phyloP scores from a whole-genome alignment of 35 echinoderm and acorn worm genomes.

The Lytechinus variegatus region DNA sequence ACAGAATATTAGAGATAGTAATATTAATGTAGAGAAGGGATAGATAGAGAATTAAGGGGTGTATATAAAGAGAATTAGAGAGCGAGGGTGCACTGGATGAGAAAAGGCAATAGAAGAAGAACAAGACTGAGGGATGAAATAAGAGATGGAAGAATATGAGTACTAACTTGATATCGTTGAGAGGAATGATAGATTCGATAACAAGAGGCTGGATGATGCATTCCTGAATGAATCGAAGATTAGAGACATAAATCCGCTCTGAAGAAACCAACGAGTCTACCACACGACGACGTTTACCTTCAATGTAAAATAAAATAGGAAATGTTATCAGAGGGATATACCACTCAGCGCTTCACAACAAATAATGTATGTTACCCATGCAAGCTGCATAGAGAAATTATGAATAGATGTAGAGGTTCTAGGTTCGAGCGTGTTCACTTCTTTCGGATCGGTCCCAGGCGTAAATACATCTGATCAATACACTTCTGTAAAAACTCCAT shows the following conservation, averaged over 20 bases:
- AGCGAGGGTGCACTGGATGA: neutral
- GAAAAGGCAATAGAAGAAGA: neutral
- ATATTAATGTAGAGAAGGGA: neutral
- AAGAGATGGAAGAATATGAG: neutral
- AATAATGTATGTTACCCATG: no score
- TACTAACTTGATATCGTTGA: constrained; percentile 59
- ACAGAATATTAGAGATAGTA: no score
- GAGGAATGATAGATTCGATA: constrained; percentile 52
- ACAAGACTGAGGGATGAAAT: neutral
- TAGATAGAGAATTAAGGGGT: neutral
- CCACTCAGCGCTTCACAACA: no score
- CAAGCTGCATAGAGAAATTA: no score
- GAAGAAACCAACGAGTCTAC: constrained; percentile 42
- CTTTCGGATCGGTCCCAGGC: no score
- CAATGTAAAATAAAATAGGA: neutral
- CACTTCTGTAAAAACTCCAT: no score
- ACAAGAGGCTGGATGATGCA: constrained; percentile 53
- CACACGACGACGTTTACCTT: constrained; percentile 5
- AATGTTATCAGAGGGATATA: no score
- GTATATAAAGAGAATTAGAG: neutral
- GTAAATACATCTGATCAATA: no score
- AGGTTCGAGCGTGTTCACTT: no score
- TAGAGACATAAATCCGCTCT: constrained; percentile 52
- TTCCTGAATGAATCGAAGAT: constrained; percentile 48
- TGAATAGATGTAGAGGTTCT: no score